phyloP scores from a whole-genome alignment of 2,888 invertebrate genomes.

The Horisme vitalbata region DNA sequence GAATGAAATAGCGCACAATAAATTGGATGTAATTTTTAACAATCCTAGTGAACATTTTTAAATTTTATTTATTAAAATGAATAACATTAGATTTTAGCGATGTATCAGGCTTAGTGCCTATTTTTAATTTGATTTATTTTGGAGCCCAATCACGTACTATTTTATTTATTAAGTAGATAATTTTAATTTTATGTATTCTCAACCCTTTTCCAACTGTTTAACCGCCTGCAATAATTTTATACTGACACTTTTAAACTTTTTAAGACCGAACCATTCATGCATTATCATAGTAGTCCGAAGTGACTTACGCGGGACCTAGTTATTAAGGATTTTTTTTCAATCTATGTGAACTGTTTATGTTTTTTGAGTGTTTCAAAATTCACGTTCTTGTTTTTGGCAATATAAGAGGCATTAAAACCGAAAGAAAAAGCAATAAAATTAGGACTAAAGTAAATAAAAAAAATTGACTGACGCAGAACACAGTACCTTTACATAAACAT shows the following conservation, averaged over 20 bases:
- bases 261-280: neutral
- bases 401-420: constrained; percentile 14
- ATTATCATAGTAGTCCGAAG: neutral
- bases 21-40: constrained; percentile 5
- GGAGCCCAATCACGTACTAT: constrained; percentile 21
- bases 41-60: constrained; percentile 11
- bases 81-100: constrained; percentile 13
- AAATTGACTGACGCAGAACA: constrained; percentile 22
- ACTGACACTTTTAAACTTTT: no score
- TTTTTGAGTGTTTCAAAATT: neutral
- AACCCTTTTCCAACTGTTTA: constrained; percentile 20
- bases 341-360: neutral
- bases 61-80: constrained; percentile 19
- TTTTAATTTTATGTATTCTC: constrained; percentile 18
- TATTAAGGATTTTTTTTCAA: neutral
- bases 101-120: no score
- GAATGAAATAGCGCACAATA: constrained; percentile 10
- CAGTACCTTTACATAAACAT: constrained; percentile 15
- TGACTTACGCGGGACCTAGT: neutral
- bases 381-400: neutral
- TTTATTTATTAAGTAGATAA: constrained; percentile 15
- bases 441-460: constrained; percentile 7
- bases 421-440: constrained; percentile 18
- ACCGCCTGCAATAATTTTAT: no score
- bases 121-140: constrained; percentile 7